Conservation (phyloP, 2,113 vertebrate genomes). For the Columba livia region DNA sequence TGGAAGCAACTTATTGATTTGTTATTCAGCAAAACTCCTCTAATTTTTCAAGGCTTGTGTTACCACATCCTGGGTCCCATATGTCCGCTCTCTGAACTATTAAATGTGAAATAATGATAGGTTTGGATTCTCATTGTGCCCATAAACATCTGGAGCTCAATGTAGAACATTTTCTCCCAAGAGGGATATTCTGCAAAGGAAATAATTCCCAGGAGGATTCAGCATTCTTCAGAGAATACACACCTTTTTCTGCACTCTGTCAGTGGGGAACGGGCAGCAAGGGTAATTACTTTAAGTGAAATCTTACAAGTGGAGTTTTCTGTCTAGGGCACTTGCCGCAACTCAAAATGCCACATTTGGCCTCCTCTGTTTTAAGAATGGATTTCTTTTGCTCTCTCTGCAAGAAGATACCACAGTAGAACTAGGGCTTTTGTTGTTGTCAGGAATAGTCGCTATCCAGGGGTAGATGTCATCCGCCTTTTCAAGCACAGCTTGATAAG, state of each 20-base stretch:
- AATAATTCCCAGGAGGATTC: background rate
- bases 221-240: background rate
- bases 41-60: background rate
- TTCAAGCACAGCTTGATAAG: background rate
- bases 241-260: background rate
- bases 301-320: background rate
- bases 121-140: background rate
- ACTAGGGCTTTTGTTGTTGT: background rate
- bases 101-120: background rate
- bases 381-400: background rate
- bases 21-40: background rate
- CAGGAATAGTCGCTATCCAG: background rate
- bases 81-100: rapidly evolving
- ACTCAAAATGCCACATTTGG: background rate
- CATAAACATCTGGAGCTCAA: background rate
- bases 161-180: background rate
- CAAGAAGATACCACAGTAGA: background rate
- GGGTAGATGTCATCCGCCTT: background rate
- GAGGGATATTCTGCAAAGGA: background rate
- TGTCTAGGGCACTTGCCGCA: background rate
- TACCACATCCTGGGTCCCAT: background rate
- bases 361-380: background rate
- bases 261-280: background rate
- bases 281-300: background rate
- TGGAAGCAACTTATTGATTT: background rate